Evolutionary conservation across 2,888 invertebrate species (phyloP), one percentile per base, ranked within the genome.

Genomic region (Microctonus hyperodae): DNA sequence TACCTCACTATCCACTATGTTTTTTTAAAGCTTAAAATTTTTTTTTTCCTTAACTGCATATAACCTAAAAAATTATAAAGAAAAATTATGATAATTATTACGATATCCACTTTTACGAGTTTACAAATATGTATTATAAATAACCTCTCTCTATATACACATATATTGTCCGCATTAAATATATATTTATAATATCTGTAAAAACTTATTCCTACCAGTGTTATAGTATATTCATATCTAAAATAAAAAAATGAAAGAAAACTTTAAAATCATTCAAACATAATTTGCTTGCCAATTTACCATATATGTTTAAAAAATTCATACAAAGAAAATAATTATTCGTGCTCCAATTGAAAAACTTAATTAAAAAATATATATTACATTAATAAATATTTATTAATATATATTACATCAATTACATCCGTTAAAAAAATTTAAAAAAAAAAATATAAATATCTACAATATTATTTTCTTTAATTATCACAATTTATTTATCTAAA

Each of bases 181-280:
- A 10, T 11, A 56, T 35, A 48, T 57, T 61, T 37, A 37, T 62
- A 40, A 56, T 57, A 62, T 16, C 23, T 50, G 58, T 50, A 58
- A 67, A 65, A 67, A 63, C 58, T 67, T 65, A 33, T 37, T 23
- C 53, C 33, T 28, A 37, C 25, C 44, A 28, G 63, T 58, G 37
- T 58, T n/a, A n/a, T n/a, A n/a, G 22, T 58, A 20, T 44, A 58
- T 37, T 37, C 3, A 37, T 2, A n/a, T n/a, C 37, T 5, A 13
- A 37, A n/a, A 37, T 37, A n/a, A 37, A n/a, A 53, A 53, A 28
- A 66, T 50, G 44, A 48, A 37, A 50, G 62, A 57, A 44, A 68
- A 71, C 65, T 71, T 68, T 62, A 31, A 57, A 67, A 69, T 70
- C 37, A 57, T 65, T 62, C 44, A 62, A 65, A 56, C 51, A 16